These are phyloP conservation scores for Pygoscelis adeliae DNA, from an alignment of 2,113 vertebrate genomes.

Conservation along the genomic window DNA sequence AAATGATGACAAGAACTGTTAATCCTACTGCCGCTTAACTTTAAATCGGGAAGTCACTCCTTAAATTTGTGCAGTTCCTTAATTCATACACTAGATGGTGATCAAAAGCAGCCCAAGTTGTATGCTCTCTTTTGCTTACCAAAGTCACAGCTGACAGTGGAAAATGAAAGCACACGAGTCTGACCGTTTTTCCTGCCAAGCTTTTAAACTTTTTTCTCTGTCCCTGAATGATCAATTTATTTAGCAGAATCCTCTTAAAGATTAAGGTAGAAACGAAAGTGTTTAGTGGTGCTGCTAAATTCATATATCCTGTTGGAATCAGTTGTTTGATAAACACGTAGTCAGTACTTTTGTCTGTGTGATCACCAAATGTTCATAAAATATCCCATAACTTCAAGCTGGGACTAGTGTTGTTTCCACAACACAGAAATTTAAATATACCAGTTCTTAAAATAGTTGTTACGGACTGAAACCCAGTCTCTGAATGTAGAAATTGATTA, in stretches of 20 bases:
- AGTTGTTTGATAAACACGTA: neutral
- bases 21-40: neutral
- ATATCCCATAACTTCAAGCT: neutral
- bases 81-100: conserved; percentile 73
- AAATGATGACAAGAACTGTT: neutral
- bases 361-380: neutral
- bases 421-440: neutral
- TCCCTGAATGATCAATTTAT: neutral
- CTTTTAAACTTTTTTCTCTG: neutral
- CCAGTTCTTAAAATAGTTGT: neutral
- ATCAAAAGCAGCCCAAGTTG: conserved; percentile 54
- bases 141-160: neutral
- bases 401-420: neutral
- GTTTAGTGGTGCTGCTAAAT: neutral
- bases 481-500: neutral
- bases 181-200: neutral
- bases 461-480: neutral
- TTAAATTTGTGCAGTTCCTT: conserved; percentile 32
- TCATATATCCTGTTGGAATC: neutral
- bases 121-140: neutral
- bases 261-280: neutral
- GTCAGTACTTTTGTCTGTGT: neutral
- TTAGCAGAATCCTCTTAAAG: neutral
- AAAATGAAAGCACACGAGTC: neutral
- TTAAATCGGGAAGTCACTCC: neutral